A percentile compares a stretch with the other conserved stretches of the same genome.
These are phyloP conservation scores for Drosophila nigritarsus DNA, from an alignment of 2,888 invertebrate species.

Conservation along the genomic window DNA sequence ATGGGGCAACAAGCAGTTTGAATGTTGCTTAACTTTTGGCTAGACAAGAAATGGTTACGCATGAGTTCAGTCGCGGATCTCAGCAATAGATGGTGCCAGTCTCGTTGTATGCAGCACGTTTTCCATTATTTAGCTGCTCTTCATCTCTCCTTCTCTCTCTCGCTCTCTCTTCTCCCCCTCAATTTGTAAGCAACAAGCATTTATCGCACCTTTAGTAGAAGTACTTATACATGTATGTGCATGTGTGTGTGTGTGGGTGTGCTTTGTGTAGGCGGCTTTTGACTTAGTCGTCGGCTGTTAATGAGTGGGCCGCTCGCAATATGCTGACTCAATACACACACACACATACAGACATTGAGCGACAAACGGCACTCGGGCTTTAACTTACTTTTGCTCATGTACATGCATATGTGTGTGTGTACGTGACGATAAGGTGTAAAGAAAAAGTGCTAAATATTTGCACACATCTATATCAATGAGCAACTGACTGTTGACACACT, in stretches of 20 bases:
- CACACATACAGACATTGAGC: slow-evolving; percentile 18
- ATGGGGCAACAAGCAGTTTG: slow-evolving; percentile 31
- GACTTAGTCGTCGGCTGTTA: slow-evolving; percentile 49
- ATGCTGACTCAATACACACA: slow-evolving; percentile 66
- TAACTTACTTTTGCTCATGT: slow-evolving; percentile 4
- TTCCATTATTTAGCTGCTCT: slow-evolving; percentile 37
- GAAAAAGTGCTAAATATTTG: slow-evolving; percentile 66
- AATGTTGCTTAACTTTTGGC: slow-evolving; percentile 57
- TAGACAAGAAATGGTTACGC: slow-evolving; percentile 51
- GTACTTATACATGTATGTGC: neutral
- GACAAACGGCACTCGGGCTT: slow-evolving; percentile 34
- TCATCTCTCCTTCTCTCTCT: neutral
- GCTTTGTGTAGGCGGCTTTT: slow-evolving; percentile 48
- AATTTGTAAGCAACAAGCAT: slow-evolving; percentile 18
- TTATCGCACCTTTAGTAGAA: slow-evolving; percentile 51
- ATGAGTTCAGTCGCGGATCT: slow-evolving; percentile 39
- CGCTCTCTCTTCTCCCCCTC: no score
- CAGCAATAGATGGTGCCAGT: slow-evolving; percentile 56
- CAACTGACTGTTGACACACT: slow-evolving; percentile 23
- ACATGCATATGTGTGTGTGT: slow-evolving; percentile 13
- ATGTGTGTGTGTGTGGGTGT: slow-evolving; percentile 7
- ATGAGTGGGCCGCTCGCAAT: slow-evolving; percentile 62
- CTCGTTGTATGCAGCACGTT: slow-evolving; percentile 43
- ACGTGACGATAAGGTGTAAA: slow-evolving; percentile 58
- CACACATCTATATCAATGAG: slow-evolving; percentile 47